These are phyloP conservation scores for Xestia c-nigrum DNA, from an alignment of 2,888 invertebrate genomes.

Conservation along the genomic window DNA sequence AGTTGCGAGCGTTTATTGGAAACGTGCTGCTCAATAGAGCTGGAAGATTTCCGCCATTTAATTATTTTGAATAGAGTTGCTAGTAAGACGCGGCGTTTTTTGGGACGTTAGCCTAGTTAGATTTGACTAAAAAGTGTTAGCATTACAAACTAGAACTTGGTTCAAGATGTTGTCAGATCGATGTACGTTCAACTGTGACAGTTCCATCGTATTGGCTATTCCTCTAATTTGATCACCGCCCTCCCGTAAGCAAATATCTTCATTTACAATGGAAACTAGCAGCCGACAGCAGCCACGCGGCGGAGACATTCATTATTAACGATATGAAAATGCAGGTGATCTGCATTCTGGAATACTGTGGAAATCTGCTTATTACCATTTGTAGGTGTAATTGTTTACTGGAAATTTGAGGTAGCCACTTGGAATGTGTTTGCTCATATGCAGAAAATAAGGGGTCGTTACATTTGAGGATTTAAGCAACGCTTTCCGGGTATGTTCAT, in stretches of 20 bases:
- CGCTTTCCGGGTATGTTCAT: background rate
- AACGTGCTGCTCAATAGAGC: slow-evolving; percentile 55
- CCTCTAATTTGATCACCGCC: slow-evolving; percentile 42
- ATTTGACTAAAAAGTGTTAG: slow-evolving; percentile 12
- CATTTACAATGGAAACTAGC: slow-evolving; percentile 65
- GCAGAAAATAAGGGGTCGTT: background rate
- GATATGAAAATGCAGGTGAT: slow-evolving; percentile 60
- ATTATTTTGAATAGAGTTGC: slow-evolving; percentile 51
- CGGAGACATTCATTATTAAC: slow-evolving; percentile 59
- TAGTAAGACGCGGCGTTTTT: slow-evolving; percentile 9
- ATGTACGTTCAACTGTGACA: background rate
- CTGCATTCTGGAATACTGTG: slow-evolving; percentile 35
- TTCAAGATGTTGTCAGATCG: background rate
- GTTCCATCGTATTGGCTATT: slow-evolving; percentile 10
- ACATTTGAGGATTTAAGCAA: background rate
- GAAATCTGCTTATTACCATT: slow-evolving; percentile 26
- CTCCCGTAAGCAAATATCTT: slow-evolving; percentile 56
- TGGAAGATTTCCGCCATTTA: slow-evolving; percentile 56
- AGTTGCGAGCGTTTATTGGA: slow-evolving; percentile 50
- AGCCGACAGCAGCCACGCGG: slow-evolving; percentile 8
- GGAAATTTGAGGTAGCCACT: background rate
- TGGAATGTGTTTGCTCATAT: background rate
- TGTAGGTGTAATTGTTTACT: slow-evolving; percentile 20
- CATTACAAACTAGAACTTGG: background rate
- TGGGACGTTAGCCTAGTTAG: slow-evolving; percentile 22